Conservation (phyloP, 2,113 vertebrate species). For the Crotalus viridis region DNA sequence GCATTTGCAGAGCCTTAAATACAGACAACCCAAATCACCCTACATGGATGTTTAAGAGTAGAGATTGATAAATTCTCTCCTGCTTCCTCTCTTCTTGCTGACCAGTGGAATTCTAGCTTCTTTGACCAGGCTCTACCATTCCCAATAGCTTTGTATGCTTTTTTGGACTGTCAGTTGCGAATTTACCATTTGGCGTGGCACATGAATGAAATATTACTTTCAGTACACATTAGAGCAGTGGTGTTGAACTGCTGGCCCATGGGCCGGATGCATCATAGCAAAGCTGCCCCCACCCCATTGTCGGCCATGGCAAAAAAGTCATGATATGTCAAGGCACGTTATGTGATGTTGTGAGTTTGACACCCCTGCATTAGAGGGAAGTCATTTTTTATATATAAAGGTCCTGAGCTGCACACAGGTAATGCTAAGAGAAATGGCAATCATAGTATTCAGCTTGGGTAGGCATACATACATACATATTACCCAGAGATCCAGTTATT, state of each 20-base stretch:
- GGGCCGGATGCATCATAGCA: too few relatives aligned
- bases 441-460: background rate
- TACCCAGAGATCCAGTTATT: background rate
- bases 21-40: background rate
- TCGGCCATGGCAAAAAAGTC: too few relatives aligned
- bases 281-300: too few relatives aligned
- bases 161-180: background rate
- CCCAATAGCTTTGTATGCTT: background rate
- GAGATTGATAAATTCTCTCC: too few relatives aligned
- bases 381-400: background rate
- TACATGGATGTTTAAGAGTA: background rate
- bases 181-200: background rate
- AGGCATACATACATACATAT: background rate
- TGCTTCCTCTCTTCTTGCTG: background rate
- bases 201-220: background rate
- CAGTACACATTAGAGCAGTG: background rate
- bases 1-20: background rate
- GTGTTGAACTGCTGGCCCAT: too few relatives aligned
- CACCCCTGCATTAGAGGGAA: background rate
- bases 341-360: too few relatives aligned
- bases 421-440: background rate
- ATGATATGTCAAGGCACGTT: too few relatives aligned
- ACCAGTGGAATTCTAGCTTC: background rate
- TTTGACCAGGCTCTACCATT: background rate
- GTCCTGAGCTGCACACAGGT: background rate